A percentile compares a stretch with the other conserved stretches of the same genome.
These are phyloP conservation scores for Hecatera dysodea DNA, from an alignment of 2,888 invertebrate species.

Conservation along the genomic window DNA sequence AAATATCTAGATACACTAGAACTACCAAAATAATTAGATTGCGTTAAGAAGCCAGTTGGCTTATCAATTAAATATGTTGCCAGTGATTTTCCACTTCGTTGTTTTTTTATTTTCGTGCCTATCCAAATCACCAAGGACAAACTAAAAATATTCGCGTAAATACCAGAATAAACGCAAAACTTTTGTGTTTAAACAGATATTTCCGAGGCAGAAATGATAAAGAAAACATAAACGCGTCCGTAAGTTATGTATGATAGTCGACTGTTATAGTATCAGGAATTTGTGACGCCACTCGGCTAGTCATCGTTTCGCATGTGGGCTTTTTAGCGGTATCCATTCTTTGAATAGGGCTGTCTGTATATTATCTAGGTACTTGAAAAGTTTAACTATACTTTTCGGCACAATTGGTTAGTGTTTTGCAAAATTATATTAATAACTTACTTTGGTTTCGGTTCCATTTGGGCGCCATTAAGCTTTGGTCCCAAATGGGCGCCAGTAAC, in stretches of 20 bases:
- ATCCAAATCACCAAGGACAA: constrained; percentile 35
- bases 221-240: constrained; percentile 24
- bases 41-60: neutral
- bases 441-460: neutral
- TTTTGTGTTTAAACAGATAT: constrained; percentile 41
- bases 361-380: neutral
- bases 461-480: neutral
- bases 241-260: constrained; percentile 44
- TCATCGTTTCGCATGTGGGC: constrained; percentile 38
- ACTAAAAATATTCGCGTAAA: constrained; percentile 39
- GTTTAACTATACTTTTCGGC: neutral
- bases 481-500: neutral
- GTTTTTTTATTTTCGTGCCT: constrained; percentile 9
- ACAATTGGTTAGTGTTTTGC: neutral
- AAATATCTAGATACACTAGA: too few species aligned
- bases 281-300: constrained; percentile 49
- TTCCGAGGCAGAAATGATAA: constrained; percentile 34
- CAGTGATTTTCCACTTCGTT: neutral
- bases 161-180: constrained; percentile 29
- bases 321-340: constrained; percentile 47
- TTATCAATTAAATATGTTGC: neutral
- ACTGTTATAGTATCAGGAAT: constrained; percentile 61
- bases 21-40: neutral
- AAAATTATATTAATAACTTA: neutral
- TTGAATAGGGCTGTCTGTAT: constrained; percentile 32